Percentiles rank a stretch among this genome's conserved stretches.
Evolutionary conservation across 2,113 vertebrate genomes (phyloP).

Genomic region (Vulpes vulpes): DNA sequence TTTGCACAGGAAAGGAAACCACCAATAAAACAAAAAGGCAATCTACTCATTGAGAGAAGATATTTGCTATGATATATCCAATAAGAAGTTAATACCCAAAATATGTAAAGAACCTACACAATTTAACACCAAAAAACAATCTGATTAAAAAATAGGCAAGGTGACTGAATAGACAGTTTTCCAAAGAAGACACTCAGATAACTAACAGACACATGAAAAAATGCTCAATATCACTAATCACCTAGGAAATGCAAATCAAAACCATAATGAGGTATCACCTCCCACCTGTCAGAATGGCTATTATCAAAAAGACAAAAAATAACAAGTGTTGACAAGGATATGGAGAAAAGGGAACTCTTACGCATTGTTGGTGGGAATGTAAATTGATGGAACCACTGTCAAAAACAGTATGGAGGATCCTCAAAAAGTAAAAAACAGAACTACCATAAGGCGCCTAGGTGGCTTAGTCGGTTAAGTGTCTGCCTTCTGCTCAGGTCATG

Average conservation of each 20-base stretch:
- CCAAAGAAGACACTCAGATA: background rate
- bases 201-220: background rate
- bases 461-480: background rate
- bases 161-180: background rate
- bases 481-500: background rate
- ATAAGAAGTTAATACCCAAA: background rate
- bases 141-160: background rate
- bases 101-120: background rate
- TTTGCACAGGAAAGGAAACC: background rate
- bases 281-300: background rate
- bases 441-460: background rate
- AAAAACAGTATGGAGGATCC: background rate
- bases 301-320: background rate
- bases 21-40: background rate
- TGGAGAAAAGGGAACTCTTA: background rate
- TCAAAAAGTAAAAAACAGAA: background rate
- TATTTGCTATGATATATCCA: background rate
- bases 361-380: background rate
- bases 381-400: background rate
- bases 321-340: background rate
- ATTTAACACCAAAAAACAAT: background rate
- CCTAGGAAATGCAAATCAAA: background rate
- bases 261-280: background rate
- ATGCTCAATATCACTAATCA: background rate
- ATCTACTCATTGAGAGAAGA: background rate